Percentiles rank a stretch among this genome's conserved stretches.
Conservation (phyloP, 2,888 invertebrate species). For the Apotomis capreana region DNA sequence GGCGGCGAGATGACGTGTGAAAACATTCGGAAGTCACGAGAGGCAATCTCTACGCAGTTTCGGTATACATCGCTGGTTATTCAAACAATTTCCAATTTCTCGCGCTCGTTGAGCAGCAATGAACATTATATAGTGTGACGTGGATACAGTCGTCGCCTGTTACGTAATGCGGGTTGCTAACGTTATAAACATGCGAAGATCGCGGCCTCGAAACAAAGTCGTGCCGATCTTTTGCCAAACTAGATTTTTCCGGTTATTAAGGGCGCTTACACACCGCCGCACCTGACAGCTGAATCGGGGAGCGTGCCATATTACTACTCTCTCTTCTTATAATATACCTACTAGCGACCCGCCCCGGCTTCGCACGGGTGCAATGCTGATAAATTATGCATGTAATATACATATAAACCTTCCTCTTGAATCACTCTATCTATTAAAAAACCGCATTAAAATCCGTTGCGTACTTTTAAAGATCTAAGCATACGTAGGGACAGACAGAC, state of each 20-base stretch:
- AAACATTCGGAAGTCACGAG: conserved; percentile 1
- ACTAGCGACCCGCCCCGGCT: no score
- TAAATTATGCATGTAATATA: no score
- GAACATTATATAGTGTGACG: conserved; percentile 17
- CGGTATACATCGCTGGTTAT: conserved; percentile 12
- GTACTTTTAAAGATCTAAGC: no score
- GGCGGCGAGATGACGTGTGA: conserved; percentile 7
- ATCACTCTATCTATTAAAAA: no score
- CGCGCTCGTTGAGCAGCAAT: conserved; percentile 4
- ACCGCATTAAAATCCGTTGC: no score
- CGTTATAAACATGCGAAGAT: not conserved
- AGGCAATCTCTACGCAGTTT: not conserved
- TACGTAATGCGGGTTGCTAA: conserved; percentile 10
- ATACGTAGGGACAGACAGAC: no score
- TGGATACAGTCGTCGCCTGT: conserved; percentile 3
- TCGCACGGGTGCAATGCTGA: no score
- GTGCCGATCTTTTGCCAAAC: conserved; percentile 15
- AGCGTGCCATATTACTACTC: no score
- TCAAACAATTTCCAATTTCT: not conserved
- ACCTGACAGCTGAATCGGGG: no score
- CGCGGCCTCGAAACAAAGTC: conserved; percentile 17
- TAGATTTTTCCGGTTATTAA: not conserved
- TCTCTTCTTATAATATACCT: no score
- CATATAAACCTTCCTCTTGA: no score
- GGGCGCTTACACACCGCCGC: not conserved